These are phyloP conservation scores for Glandiceps talaboti DNA, from an alignment of 53 echinoderm and acorn worm genomes.

Conservation along the genomic window DNA sequence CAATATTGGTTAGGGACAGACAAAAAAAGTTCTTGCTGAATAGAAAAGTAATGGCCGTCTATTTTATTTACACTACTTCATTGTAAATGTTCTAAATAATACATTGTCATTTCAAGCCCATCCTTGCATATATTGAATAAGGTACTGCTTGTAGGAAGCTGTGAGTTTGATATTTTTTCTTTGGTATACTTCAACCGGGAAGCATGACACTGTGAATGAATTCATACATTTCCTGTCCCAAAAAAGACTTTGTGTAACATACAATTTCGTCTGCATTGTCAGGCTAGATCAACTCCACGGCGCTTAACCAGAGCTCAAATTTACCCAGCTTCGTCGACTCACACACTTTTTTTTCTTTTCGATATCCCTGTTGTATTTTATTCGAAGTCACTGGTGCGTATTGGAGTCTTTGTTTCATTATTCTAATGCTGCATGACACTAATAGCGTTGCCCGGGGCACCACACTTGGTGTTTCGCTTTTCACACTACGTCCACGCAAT, in stretches of 20 bases:
- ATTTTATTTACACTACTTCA: too few species aligned
- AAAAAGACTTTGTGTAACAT: not conserved
- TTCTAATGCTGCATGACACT: not conserved
- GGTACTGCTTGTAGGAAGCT: too few species aligned
- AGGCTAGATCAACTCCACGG: not conserved
- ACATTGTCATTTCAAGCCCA: too few species aligned
- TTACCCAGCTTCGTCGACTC: not conserved
- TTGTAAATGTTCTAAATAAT: too few species aligned
- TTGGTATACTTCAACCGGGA: too few species aligned
- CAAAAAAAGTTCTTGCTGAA: too few species aligned
- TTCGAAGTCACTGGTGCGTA: not conserved
- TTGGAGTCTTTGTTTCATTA: not conserved
- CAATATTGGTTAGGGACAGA: too few species aligned
- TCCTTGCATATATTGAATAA: too few species aligned
- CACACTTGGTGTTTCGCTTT: not conserved
- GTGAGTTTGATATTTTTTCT: too few species aligned
- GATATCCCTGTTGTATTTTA: not conserved
- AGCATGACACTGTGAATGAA: not conserved
- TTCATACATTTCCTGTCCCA: not conserved
- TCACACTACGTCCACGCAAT: not conserved
- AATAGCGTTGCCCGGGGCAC: not conserved
- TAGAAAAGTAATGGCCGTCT: too few species aligned
- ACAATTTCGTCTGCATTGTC: not conserved
- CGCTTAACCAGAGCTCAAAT: not conserved
- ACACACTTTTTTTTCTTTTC: not conserved